Percentiles rank a stretch among this genome's conserved stretches.
Conservation (phyloP, 2,888 invertebrate species). For the Diadromus collaris region DNA sequence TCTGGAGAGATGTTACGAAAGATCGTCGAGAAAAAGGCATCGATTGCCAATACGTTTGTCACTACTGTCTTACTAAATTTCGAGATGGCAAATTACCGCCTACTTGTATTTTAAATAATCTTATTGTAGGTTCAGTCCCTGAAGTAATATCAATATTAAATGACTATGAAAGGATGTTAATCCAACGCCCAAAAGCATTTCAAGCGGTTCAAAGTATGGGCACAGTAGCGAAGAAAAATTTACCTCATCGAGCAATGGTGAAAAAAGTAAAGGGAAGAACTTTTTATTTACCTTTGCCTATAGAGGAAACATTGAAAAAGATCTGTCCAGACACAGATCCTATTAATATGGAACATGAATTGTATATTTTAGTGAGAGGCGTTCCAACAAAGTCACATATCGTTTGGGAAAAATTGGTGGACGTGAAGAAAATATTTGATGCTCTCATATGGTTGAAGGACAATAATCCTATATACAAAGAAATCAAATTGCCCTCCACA, state of each 20-base stretch:
- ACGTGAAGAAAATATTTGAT: conserved; percentile 49
- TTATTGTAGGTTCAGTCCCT: conserved; percentile 54
- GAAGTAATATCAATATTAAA: conserved; percentile 44
- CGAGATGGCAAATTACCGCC: conserved; percentile 62
- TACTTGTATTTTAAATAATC: conserved; percentile 65
- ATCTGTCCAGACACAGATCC: conserved; percentile 65
- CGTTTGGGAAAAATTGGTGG: conserved; percentile 62
- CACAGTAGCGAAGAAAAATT: conserved; percentile 68
- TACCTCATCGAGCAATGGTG: conserved; percentile 61
- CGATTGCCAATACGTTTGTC: conserved; percentile 12
- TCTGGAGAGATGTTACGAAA: conserved; percentile 50
- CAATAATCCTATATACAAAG: conserved; percentile 18
- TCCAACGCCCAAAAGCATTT: conserved; percentile 52
- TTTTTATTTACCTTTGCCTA: conserved; percentile 45
- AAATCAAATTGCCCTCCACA: conserved; percentile 65
- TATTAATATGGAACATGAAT: conserved; percentile 67
- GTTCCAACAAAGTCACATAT: conserved; percentile 65
- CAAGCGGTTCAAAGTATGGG: conserved; percentile 70
- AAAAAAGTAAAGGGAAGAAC: conserved; percentile 65
- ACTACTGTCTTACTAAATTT: no score
- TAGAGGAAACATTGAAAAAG: conserved; percentile 68
- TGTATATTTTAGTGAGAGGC: conserved; percentile 66
- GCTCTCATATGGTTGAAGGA: conserved; percentile 67
- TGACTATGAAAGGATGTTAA: no score
- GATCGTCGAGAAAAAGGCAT: conserved; percentile 18